Percentiles rank a stretch among this genome's conserved stretches.
phyloP scores from a whole-genome alignment of 1,140 invertebrate genomes.

The Achatina immaculata region DNA sequence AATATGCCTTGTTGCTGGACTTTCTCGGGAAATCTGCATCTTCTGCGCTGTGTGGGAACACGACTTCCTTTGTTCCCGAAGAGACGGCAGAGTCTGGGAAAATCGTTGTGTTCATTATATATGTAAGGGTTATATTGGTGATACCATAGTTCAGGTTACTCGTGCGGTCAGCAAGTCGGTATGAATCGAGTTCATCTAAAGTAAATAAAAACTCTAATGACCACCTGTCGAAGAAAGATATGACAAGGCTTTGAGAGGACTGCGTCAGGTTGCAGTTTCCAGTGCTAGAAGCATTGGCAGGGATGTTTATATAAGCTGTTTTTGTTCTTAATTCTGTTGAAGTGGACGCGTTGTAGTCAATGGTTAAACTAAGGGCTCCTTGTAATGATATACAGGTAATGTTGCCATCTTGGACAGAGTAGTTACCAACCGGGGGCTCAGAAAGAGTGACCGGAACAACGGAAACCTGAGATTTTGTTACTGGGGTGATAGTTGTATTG shows the following conservation, averaged over 20 bases:
- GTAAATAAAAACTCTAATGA: not conserved
- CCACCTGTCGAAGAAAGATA: conserved; percentile 1
- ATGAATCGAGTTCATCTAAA: not conserved
- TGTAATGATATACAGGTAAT: not conserved
- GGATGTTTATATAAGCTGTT: not conserved
- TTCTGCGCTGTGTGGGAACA: not conserved
- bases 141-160: not conserved
- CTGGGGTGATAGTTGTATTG: not conserved
- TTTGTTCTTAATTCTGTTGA: not conserved
- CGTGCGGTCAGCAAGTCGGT: not conserved
- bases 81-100: not conserved
- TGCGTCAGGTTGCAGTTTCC: not conserved
- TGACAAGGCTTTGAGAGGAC: not conserved
- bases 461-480: not conserved
- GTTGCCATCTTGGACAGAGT: not conserved
- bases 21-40: conserved; percentile 3
- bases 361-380: not conserved
- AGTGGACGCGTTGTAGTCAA: not conserved
- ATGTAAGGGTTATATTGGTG: not conserved
- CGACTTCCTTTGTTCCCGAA: not conserved
- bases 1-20: not conserved
- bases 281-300: not conserved
- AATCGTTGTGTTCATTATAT: not conserved
- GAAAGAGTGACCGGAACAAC: not conserved
- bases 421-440: not conserved